Evolutionary conservation across 1,140 invertebrate genomes (phyloP).

Genomic region (Macrotrachela quadricornifera): DNA sequence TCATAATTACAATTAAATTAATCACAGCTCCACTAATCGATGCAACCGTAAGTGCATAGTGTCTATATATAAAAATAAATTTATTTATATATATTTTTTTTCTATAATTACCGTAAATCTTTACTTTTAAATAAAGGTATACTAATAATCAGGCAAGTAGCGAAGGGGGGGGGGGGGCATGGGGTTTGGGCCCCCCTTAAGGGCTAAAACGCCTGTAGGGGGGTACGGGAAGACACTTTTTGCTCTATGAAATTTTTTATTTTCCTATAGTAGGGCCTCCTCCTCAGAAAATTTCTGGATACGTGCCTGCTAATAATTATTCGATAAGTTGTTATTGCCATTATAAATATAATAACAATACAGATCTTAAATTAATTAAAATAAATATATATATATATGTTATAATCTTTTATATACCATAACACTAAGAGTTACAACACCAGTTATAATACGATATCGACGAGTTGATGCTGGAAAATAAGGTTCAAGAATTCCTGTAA

Average conservation of each 20-base stretch:
- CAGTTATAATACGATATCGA: slow-evolving; percentile 22
- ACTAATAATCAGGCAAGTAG: too few relatives aligned
- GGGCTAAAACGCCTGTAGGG: slow-evolving; percentile 51
- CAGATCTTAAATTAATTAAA: slow-evolving; percentile 40
- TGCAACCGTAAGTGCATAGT: slow-evolving; percentile 66
- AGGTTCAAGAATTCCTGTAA: slow-evolving; percentile 32
- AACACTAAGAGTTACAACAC: slow-evolving; percentile 21
- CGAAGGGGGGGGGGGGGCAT: too few relatives aligned
- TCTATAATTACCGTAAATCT: too few relatives aligned
- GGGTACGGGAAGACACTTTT: too few relatives aligned
- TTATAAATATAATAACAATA: slow-evolving; percentile 57
- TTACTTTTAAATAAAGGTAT: neutral
- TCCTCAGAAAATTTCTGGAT: too few relatives aligned
- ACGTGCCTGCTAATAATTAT: too few relatives aligned
- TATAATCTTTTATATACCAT: slow-evolving; percentile 16
- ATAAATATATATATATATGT: neutral
- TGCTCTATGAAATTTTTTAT: too few relatives aligned
- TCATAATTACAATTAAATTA: slow-evolving; percentile 72
- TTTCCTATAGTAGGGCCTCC: too few relatives aligned
- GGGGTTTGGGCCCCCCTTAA: slow-evolving; percentile 14
- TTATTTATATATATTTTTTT: too few relatives aligned
- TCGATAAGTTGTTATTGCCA: slow-evolving; percentile 74
- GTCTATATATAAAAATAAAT: too few relatives aligned
- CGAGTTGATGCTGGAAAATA: slow-evolving; percentile 33
- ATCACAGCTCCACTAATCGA: slow-evolving; percentile 66